A percentile compares a stretch with the other conserved stretches of the same genome.
Conservation (phyloP, 2,113 vertebrate species). For the Scophthalmus maximus region DNA sequence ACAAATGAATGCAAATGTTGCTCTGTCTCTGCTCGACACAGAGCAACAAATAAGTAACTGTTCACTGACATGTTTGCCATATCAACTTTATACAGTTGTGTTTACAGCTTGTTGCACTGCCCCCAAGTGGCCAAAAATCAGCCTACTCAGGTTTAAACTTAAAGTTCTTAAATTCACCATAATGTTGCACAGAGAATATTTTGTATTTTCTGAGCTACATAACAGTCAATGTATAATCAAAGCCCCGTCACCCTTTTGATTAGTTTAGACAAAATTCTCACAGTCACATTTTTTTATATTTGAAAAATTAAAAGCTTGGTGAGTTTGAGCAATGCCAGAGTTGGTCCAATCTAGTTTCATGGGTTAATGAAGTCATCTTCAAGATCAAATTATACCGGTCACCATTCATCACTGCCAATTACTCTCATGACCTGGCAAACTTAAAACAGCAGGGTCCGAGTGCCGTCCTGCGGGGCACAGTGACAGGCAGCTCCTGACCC, state of each 20-base stretch:
- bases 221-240: not conserved
- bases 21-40: too few species aligned
- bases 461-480: conserved; percentile 2
- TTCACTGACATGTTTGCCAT: not conserved
- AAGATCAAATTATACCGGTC: conserved; percentile 15
- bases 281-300: not conserved
- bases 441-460: conserved; percentile 35
- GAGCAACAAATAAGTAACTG: not conserved
- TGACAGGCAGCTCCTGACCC: conserved; percentile 47
- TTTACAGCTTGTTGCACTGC: not conserved
- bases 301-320: not conserved
- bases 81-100: not conserved
- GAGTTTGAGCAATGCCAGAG: not conserved
- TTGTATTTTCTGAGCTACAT: not conserved
- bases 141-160: not conserved
- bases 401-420: conserved; percentile 46
- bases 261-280: not conserved
- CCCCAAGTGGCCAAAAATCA: not conserved
- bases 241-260: not conserved
- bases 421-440: conserved; percentile 14
- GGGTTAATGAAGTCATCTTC: conserved; percentile 39
- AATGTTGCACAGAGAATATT: not conserved
- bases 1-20: too few species aligned
- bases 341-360: not conserved
- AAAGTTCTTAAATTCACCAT: not conserved